Percentiles rank a stretch among this genome's conserved stretches.
phyloP scores from a whole-genome alignment of 92 coral and sea anemone species.

The Chrysogorgia sp. region DNA sequence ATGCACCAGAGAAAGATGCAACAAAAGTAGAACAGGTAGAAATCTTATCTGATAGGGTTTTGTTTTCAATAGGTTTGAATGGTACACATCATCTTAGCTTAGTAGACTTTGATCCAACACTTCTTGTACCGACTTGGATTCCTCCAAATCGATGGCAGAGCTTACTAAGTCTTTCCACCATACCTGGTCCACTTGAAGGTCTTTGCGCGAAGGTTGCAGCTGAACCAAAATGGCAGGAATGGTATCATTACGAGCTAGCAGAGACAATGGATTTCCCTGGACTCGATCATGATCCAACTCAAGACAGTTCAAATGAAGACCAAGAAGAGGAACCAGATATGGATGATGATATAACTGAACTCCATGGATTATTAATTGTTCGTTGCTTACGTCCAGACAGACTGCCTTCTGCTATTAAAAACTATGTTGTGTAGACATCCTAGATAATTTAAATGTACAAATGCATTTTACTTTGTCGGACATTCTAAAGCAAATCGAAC shows the following conservation, averaged over 20 bases:
- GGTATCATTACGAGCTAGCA: constrained; percentile 78
- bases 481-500: constrained; percentile 65
- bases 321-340: constrained; percentile 16
- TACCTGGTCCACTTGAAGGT: constrained; percentile 89
- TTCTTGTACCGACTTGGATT: constrained; percentile 89
- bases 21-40: too few relatives aligned
- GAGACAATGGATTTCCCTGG: constrained; percentile 55
- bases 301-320: neutral
- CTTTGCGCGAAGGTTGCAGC: constrained; percentile 91
- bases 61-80: constrained; percentile 67
- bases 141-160: constrained; percentile 76
- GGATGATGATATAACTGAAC: constrained; percentile 35
- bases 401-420: constrained; percentile 70
- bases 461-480: constrained; percentile 68
- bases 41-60: too few relatives aligned
- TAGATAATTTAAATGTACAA: constrained; percentile 70
- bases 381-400: constrained; percentile 89
- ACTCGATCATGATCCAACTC: neutral
- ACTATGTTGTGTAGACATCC: constrained; percentile 64
- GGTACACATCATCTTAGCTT: constrained; percentile 66
- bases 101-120: constrained; percentile 98
- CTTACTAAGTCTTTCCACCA: constrained; percentile 75
- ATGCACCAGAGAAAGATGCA: too few relatives aligned
- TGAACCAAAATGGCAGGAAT: constrained; percentile 83
- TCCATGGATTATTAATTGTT: constrained; percentile 73